Evolutionary conservation across 2,797 vertebrate species (phyloP).

Genomic region (Hylomyscus alleni): DNA sequence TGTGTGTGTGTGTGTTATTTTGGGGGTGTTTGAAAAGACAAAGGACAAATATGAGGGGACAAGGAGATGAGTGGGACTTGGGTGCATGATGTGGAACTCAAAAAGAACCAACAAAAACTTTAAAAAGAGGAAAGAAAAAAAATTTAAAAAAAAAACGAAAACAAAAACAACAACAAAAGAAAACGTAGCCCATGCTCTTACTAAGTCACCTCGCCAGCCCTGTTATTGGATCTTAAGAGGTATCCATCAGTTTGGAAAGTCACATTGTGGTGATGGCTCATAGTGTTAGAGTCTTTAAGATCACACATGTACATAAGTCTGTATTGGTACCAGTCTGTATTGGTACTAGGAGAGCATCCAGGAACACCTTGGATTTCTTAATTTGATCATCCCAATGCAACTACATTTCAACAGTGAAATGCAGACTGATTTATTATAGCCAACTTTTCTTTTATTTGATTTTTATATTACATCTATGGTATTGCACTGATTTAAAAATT

Average conservation of each 20-base stretch:
- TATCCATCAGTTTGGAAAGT: constrained; percentile 19
- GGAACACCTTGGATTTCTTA: background rate
- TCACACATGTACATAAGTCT: fast-evolving
- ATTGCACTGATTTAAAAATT: constrained; percentile 61
- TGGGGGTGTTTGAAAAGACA: background rate
- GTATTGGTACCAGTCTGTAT: background rate
- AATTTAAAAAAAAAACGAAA: too few species aligned
- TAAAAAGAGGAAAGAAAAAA: background rate
- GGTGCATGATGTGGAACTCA: background rate
- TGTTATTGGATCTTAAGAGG: background rate
- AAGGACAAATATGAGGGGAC: background rate
- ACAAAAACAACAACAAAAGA: too few species aligned
- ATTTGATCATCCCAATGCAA: background rate
- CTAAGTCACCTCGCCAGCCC: background rate
- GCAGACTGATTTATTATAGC: constrained; percentile 67
- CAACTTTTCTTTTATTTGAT: constrained; percentile 68
- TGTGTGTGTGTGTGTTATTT: background rate
- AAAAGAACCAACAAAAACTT: background rate
- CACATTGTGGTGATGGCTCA: background rate
- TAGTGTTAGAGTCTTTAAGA: background rate
- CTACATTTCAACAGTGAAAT: constrained; percentile 42
- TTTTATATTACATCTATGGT: constrained; percentile 67
- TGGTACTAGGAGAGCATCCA: background rate
- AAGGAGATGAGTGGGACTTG: background rate
- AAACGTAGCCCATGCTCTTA: background rate